Evolutionary conservation across 2,113 vertebrate species (phyloP).

Genomic region (Prinia subflava): DNA sequence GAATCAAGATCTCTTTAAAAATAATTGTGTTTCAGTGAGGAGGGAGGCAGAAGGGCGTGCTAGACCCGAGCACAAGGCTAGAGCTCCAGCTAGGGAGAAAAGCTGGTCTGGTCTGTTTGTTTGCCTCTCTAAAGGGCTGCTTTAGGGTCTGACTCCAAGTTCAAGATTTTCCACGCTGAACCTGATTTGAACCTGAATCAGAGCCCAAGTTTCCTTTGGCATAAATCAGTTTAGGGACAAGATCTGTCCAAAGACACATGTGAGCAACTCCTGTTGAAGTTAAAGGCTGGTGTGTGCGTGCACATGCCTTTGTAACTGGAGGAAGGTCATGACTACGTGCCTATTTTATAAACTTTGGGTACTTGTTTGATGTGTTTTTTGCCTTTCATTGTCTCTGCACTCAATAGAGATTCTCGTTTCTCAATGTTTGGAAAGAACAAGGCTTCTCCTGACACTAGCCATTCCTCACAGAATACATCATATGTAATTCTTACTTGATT

Average conservation of each 20-base stretch:
- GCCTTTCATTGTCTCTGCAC: not conserved
- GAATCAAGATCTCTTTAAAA: constrained; percentile 50
- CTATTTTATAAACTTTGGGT: not conserved
- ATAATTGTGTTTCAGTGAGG: not conserved
- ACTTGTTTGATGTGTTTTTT: not conserved
- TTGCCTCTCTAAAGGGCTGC: constrained; percentile 19
- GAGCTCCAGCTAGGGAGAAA: not conserved
- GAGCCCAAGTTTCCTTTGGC: constrained; percentile 28
- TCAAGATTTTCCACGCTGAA: constrained; percentile 57
- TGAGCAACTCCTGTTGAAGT: not conserved
- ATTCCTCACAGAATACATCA: not conserved
- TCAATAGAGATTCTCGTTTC: not conserved
- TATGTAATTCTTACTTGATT: not conserved
- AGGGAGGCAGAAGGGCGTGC: not conserved
- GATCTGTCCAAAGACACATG: constrained; percentile 17
- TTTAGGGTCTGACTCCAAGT: constrained; percentile 32
- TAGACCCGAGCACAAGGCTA: not conserved
- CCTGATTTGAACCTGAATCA: constrained; percentile 43
- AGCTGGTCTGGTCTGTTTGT: not conserved
- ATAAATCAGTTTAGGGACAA: constrained; percentile 49
- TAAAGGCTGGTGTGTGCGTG: not conserved
- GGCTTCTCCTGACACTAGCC: not conserved
- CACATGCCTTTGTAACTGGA: not conserved
- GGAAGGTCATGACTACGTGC: not conserved
- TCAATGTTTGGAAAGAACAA: not conserved